Conservation (phyloP, 1,140 invertebrate genomes). For the Hycleus phaleratus region DNA sequence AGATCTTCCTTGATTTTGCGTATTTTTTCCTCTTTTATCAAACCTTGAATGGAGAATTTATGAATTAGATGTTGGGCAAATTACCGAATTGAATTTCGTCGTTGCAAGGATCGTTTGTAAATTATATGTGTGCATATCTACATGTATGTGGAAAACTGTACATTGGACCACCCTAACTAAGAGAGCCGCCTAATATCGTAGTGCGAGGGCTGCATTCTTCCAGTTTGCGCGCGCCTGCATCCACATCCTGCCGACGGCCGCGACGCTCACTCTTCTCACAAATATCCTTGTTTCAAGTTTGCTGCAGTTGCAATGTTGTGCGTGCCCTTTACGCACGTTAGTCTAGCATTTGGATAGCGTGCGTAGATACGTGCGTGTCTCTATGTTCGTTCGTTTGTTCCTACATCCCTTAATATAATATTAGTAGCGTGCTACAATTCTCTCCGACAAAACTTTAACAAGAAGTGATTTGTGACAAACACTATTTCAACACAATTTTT, state of each 20-base stretch:
- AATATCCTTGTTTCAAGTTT: background rate
- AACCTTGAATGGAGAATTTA: no score
- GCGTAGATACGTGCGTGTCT: slow-evolving; percentile 6
- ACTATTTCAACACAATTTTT: no score
- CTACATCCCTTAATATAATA: background rate
- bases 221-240: slow-evolving; percentile 32
- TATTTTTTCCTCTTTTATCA: no score
- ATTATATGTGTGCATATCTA: background rate
- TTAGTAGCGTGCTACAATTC: no score
- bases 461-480: slow-evolving; percentile 7
- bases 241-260: slow-evolving; percentile 8
- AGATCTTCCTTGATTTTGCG: no score
- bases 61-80: no score
- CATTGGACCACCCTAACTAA: no score
- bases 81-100: no score
- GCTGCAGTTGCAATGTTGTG: slow-evolving; percentile 33
- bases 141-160: background rate
- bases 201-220: slow-evolving; percentile 29
- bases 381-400: background rate
- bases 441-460: background rate
- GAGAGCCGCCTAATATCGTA: no score
- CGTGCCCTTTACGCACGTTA: slow-evolving; percentile 31
- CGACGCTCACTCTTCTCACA: no score
- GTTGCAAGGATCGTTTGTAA: no score
- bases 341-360: slow-evolving; percentile 12